phyloP scores from a whole-genome alignment of 2,797 vertebrate genomes.

The Rhincodon typus region DNA sequence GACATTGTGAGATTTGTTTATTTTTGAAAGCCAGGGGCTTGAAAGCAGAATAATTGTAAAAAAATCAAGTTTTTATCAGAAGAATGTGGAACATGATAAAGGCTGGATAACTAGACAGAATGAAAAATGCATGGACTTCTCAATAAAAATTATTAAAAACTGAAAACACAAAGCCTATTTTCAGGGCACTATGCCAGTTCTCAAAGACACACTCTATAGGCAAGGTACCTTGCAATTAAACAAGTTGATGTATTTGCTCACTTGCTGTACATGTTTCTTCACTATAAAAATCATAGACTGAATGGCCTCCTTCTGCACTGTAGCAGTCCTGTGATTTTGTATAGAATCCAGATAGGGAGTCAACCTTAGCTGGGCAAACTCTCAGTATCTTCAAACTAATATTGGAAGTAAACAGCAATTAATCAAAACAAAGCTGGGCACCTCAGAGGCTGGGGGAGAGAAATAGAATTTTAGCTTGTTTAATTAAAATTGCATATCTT shows the following conservation, averaged over 20 bases:
- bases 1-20: neutral
- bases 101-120: neutral
- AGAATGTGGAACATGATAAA: neutral
- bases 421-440: neutral
- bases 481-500: neutral
- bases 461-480: neutral
- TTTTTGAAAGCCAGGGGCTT: neutral
- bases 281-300: neutral
- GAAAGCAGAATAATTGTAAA: neutral
- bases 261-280: neutral
- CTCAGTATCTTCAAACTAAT: neutral
- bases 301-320: too few relatives aligned
- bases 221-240: neutral
- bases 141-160: neutral
- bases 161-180: neutral
- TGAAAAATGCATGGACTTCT: neutral
- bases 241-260: neutral
- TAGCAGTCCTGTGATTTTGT: too few relatives aligned
- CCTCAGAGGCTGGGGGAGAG: neutral
- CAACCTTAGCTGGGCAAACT: neutral
- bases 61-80: neutral
- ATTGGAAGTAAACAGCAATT: neutral
- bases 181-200: neutral
- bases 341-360: neutral
- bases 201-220: neutral